A percentile compares a stretch with the other conserved stretches of the same genome.
These are phyloP conservation scores for Eupithecia tripunctaria DNA, from an alignment of 2,888 invertebrate genomes.

Conservation along the genomic window DNA sequence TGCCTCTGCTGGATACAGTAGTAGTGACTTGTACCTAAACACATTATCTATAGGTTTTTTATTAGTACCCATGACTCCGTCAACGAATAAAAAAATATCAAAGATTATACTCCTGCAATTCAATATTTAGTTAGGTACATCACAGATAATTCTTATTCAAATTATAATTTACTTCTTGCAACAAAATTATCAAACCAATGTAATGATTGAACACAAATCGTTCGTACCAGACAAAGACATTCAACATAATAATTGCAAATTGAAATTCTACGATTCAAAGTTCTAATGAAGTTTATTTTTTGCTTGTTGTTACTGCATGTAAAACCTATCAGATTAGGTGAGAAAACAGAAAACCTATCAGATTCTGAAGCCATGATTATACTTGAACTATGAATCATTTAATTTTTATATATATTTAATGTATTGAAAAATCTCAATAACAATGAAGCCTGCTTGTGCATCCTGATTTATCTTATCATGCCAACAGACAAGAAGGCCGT, in stretches of 20 bases:
- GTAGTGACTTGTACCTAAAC: background rate
- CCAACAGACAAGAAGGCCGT: constrained; percentile 49
- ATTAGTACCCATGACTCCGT: background rate
- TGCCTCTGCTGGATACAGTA: background rate
- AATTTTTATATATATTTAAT: background rate
- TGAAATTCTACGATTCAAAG: constrained; percentile 26
- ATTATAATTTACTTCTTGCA: background rate
- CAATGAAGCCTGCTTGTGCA: constrained; percentile 17
- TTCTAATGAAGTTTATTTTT: constrained; percentile 14
- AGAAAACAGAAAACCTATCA: no score
- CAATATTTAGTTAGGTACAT: background rate
- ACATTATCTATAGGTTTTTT: background rate
- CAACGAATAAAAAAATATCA: background rate
- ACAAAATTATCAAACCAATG: background rate
- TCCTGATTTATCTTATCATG: constrained; percentile 52
- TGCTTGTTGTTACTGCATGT: background rate
- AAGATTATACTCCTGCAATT: background rate
- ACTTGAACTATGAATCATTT: background rate
- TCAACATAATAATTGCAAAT: constrained; percentile 30
- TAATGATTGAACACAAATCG: background rate
- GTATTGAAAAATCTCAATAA: background rate
- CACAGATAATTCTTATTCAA: background rate
- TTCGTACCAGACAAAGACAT: background rate
- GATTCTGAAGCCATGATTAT: background rate
- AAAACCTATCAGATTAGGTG: no score